phyloP scores from a whole-genome alignment of 2,797 vertebrate species.

The Lemur catta region DNA sequence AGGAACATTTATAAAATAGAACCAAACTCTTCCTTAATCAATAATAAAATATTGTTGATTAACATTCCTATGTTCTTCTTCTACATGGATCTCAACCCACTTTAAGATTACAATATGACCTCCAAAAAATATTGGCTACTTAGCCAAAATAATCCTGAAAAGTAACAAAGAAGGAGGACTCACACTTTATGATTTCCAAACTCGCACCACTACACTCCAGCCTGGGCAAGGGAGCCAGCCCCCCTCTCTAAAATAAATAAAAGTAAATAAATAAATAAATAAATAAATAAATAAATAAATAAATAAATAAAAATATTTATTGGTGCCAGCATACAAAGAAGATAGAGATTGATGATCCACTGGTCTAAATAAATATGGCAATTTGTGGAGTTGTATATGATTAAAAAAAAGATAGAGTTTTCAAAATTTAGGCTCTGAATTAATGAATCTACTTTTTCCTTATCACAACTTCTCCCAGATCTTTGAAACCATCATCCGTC shows the following conservation, averaged over 20 bases:
- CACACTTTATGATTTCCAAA: not conserved
- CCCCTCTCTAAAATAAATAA: not conserved
- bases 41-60: not conserved
- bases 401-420: not conserved
- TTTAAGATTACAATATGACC: not conserved
- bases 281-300: not conserved
- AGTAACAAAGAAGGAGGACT: not conserved
- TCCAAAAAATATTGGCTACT: not conserved
- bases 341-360: not conserved
- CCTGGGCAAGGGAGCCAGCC: not conserved
- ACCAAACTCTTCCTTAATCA: not conserved
- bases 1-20: not conserved
- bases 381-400: not conserved
- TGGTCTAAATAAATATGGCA: not conserved
- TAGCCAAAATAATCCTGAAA: conserved; percentile 12
- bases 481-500: not conserved
- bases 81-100: not conserved
- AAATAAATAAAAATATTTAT: not conserved
- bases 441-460: not conserved
- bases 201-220: accelerated
- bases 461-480: not conserved
- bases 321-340: not conserved
- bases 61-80: not conserved
- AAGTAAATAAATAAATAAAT: no score
- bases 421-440: not conserved